Percentiles rank a stretch among this genome's conserved stretches.
Evolutionary conservation across 2,113 vertebrate species (phyloP).

Genomic region (Pogonocichla stellata): DNA sequence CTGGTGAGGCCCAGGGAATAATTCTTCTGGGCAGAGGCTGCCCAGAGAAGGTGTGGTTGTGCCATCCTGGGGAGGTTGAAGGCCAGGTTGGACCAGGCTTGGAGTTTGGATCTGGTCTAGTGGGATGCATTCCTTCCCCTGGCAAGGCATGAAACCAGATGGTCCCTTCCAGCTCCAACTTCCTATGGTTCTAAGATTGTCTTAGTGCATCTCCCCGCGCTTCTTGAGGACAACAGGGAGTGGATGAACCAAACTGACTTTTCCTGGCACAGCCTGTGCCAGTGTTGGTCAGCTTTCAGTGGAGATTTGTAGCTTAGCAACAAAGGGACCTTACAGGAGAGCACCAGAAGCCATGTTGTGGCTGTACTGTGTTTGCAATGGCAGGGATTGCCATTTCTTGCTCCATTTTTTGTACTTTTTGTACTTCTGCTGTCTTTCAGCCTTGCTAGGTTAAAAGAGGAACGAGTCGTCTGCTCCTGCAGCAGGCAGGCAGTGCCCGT

Average conservation of each 20-base stretch:
- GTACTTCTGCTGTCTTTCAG: constrained; percentile 23
- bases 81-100: background rate
- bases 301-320: background rate
- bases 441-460: background rate
- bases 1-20: background rate
- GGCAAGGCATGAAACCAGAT: background rate
- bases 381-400: background rate
- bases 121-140: background rate
- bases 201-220: background rate
- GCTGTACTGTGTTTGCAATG: background rate
- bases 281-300: background rate
- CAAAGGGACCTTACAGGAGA: background rate
- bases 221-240: background rate
- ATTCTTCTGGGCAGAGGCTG: background rate
- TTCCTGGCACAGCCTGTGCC: background rate
- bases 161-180: background rate
- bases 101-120: too few relatives aligned
- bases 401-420: background rate
- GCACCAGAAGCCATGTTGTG: fast-evolving
- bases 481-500: background rate
- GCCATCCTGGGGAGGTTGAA: background rate
- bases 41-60: background rate
- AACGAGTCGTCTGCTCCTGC: background rate
- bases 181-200: background rate
- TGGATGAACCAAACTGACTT: background rate